A percentile compares a stretch with the other conserved stretches of the same genome.
These are phyloP conservation scores for Trichoplax adhaerens DNA, from an alignment of 37 sponge, comb jelly and placozoan genomes.

Conservation along the genomic window DNA sequence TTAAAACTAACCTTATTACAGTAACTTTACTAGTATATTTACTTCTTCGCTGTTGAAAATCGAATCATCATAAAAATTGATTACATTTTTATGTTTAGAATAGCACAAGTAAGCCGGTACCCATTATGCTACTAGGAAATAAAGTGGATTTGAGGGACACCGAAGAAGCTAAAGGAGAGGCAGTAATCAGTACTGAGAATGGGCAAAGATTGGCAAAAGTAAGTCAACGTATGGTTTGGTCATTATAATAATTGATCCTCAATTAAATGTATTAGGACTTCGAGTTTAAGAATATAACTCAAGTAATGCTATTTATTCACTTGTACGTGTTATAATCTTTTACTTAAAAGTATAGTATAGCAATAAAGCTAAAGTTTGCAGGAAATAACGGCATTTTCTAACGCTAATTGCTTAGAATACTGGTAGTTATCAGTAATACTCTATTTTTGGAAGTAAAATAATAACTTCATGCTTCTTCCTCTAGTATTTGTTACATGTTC, in stretches of 20 bases:
- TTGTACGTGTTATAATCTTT: not conserved
- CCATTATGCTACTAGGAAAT: constrained; percentile 18
- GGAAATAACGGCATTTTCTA: too few species aligned
- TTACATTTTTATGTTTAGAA: too few species aligned
- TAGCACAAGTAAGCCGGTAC: too few species aligned
- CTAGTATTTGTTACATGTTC: not conserved
- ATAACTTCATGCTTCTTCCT: not conserved
- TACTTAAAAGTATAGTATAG: not conserved
- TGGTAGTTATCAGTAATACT: too few species aligned
- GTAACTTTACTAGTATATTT: too few species aligned
- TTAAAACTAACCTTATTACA: too few species aligned
- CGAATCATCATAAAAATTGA: too few species aligned
- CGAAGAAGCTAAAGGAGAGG: constrained; percentile 3
- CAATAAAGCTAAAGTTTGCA: not conserved
- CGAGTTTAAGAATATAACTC: not conserved
- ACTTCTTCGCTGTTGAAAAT: too few species aligned
- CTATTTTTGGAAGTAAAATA: not conserved
- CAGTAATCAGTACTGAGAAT: constrained; percentile 7
- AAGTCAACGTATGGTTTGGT: not conserved
- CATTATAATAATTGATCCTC: not conserved
- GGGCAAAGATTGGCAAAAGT: constrained; percentile 15
- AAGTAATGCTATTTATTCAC: not conserved
- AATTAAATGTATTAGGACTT: not conserved
- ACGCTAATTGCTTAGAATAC: too few species aligned
- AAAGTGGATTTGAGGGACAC: constrained; percentile 9